Percentiles rank a stretch among this genome's conserved stretches.
phyloP scores from a whole-genome alignment of 2,888 invertebrate species.

The Cataglyphis cursor region DNA sequence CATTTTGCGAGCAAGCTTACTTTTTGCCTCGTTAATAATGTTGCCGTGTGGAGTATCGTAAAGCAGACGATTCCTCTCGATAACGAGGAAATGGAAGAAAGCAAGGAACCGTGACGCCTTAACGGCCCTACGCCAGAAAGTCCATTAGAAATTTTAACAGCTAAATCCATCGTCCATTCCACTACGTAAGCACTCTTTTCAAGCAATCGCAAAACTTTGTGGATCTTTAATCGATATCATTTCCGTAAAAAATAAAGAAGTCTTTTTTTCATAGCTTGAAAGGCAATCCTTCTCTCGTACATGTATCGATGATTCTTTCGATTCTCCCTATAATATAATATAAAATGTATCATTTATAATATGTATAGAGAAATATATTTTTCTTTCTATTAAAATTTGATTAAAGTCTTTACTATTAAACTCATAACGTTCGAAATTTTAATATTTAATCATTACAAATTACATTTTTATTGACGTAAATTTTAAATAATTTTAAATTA shows the following conservation, averaged over 20 bases:
- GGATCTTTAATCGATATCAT: constrained; percentile 38
- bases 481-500: neutral
- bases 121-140: constrained; percentile 10
- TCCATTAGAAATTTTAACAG: constrained; percentile 35
- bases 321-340: neutral
- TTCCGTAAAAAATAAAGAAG: constrained; percentile 15
- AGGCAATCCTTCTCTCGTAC: constrained; percentile 5
- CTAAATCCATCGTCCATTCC: neutral
- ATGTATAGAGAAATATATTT: neutral
- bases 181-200: constrained; percentile 24
- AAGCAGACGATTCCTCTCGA: constrained; percentile 28
- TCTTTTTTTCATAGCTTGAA: constrained; percentile 3
- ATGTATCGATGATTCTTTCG: neutral
- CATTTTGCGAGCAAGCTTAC: constrained; percentile 32
- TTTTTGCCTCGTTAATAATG: constrained; percentile 50
- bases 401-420: neutral
- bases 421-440: neutral
- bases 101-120: constrained; percentile 2
- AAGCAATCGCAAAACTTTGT: constrained; percentile 30
- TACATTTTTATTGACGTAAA: neutral
- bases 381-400: neutral
- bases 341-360: neutral
- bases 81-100: constrained; percentile 37
- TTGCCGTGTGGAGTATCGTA: constrained; percentile 35
- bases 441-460: neutral